Base-by-base conservation (phyloP, 1,140 invertebrate species). In the Drosophila elegans region DNA sequence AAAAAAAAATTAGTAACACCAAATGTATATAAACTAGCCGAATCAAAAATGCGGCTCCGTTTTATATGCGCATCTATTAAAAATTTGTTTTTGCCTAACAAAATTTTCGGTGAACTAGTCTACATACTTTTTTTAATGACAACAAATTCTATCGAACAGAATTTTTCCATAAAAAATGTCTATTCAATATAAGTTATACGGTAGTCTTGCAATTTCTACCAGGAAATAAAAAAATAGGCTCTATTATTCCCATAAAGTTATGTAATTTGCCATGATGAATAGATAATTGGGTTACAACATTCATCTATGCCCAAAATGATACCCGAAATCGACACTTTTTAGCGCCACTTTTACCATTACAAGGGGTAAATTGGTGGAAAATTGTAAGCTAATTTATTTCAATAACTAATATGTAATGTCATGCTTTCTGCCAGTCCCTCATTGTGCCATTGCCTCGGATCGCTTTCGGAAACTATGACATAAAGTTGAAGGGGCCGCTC, bases 391-490 rank as follows among this genome's bases (percentile, higher is more conserved):
- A 74, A 67, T 67, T 57, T 44, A 67, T 66, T 67, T 76, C 49
- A 83, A 75, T 78, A 32, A 59, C 32, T 46, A 21, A 51, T 52
- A n/a, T 34, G 42, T 63, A 38, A 36, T 72, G 93, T 94, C 12
- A 93, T 95, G 39, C 46, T 61, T 56, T 79, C 42, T 49, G 41
- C n/a, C 51, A 45, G 80, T 94, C 95, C 6, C 93, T 95, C 10
- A 92, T 93, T 27, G 83, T 95, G 6, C 93, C 94, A 2, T 93
- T 95, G 41, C 95, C 95, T 2, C 95, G 95, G 2, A 93, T 96
- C 64, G 94, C 95, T 78, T 93, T 95, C 72, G 93, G 94, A 55
- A 94, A 95, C 25, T 96, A 95, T 81, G 95, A 95, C 68, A 93
- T 95, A 81, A 93, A 93, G 29, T 90, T 96, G 0, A 93, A 93